Conservation (phyloP, 2,888 invertebrate genomes). For the Gari tellinella region DNA sequence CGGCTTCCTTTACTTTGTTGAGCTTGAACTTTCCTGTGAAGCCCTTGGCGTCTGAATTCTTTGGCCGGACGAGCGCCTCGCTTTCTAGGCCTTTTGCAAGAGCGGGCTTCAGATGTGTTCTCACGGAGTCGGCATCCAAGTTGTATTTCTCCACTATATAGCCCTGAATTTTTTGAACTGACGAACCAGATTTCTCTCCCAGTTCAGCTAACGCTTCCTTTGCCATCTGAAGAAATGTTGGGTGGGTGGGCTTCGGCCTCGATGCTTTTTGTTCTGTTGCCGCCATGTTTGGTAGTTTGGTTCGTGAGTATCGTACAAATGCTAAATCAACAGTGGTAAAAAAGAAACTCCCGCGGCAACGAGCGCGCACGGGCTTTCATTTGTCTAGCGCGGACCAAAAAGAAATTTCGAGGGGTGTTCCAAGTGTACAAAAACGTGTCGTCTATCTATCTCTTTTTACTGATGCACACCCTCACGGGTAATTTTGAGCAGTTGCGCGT, state of each 20-base stretch:
- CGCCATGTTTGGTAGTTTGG: constrained; percentile 34
- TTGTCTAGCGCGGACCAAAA: too few relatives aligned
- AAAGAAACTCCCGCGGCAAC: too few relatives aligned
- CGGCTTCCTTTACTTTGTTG: constrained; percentile 43
- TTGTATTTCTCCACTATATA: constrained; percentile 70
- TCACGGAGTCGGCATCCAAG: constrained; percentile 55
- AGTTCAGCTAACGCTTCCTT: constrained; percentile 59
- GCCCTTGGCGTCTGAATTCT: constrained; percentile 59
- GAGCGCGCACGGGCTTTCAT: too few relatives aligned
- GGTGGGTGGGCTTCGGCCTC: constrained; percentile 49
- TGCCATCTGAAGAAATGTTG: constrained; percentile 64
- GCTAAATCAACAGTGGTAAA: too few relatives aligned
- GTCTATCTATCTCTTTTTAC: too few relatives aligned
- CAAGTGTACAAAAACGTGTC: too few relatives aligned
- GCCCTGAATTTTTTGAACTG: constrained; percentile 65
- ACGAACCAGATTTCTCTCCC: constrained; percentile 65
- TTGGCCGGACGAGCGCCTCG: constrained; percentile 63
- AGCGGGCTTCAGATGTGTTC: constrained; percentile 62
- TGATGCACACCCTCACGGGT: too few relatives aligned
- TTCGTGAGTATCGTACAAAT: too few relatives aligned
- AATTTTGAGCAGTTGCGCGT: too few relatives aligned
- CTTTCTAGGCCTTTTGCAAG: constrained; percentile 65
- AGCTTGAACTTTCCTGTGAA: constrained; percentile 63
- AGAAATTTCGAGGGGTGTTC: too few relatives aligned
- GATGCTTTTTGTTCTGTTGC: constrained; percentile 43